These are phyloP conservation scores for Poeciliopsis prolifica DNA, from an alignment of 2,113 vertebrate species.

Conservation along the genomic window DNA sequence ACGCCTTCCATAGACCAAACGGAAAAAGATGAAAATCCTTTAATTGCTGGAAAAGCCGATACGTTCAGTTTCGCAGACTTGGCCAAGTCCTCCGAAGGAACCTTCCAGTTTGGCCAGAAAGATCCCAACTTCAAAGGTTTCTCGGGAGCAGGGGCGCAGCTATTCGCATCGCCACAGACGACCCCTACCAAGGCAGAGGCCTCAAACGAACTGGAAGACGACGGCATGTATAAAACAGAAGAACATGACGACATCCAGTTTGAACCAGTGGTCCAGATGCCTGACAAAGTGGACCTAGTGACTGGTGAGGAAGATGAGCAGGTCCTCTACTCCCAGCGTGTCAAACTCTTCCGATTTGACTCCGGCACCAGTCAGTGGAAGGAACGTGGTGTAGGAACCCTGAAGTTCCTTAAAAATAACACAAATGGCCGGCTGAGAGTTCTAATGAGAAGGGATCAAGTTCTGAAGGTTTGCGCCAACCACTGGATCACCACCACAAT, in stretches of 20 bases:
- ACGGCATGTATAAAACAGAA: constrained; percentile 93
- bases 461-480: constrained; percentile 97
- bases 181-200: constrained; percentile 71
- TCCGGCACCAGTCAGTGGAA: constrained; percentile 92
- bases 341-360: constrained; percentile 97
- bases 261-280: constrained; percentile 96
- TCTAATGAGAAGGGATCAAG: constrained; percentile 96
- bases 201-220: constrained; percentile 83
- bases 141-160: constrained; percentile 84
- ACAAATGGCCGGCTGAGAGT: constrained; percentile 91
- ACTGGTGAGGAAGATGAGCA: constrained; percentile 97
- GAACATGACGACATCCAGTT: constrained; percentile 96
- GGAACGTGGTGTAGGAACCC: constrained; percentile 91
- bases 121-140: constrained; percentile 92
- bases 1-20: constrained; percentile 3
- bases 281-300: constrained; percentile 93
- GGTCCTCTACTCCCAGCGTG: constrained; percentile 90
- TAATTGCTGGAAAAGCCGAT: constrained; percentile 81
- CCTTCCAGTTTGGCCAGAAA: constrained; percentile 87
- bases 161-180: constrained; percentile 81
- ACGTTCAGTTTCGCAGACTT: constrained; percentile 90
- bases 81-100: constrained; percentile 81
- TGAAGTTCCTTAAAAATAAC: constrained; percentile 94
- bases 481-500: constrained; percentile 98
- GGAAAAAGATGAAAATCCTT: constrained; percentile 71